Base-by-base conservation (phyloP, 2,888 invertebrate genomes). In the Lycocerus yunnanus region DNA sequence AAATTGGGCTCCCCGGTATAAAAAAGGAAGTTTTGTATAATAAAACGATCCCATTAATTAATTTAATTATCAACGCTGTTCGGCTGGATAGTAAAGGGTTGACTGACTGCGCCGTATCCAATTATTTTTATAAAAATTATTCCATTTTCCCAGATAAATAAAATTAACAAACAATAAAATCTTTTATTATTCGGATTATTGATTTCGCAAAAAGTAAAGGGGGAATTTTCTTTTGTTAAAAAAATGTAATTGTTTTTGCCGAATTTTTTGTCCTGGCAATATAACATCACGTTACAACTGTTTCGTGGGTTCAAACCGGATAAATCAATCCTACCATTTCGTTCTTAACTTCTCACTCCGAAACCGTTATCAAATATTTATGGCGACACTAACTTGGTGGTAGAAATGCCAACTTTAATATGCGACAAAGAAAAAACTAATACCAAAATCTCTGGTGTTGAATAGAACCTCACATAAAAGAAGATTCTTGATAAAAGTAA, bases 301-400 rank as follows among this genome's bases (percentile, higher is more conserved):
- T 70, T 72, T 75, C 66, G 68, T 59, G 43, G 72, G 67, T 72
- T 72, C 67, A 27, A 72, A 69, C 58, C 72, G 72, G 66, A 72
- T 72, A 75, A 75, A 75, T 75, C 75, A 70, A 61, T 65, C 61
- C 60, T 69, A 68, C 66, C 61, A 68, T 24, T 70, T 68, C 63
- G 70, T 72, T 69, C 60, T 68, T 72, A 75, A 75, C 75, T 75
- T 75, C 72, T 72, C 75, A 75, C 75, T 72, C 75, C 69, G 67
- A 75, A 75, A 70, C 69, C 75, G 72, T 75, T 75, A 75, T 75
- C 75, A 75, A 75, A 75, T 75, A 75, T 75, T 75, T 75, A 75
- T 75, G 69, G 75, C 69, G 72, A 72, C 75, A 70, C 68, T 75
- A 71, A 75, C 75, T 75, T 75, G 69, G 74, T 74, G 68, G 74